Conservation (phyloP, 1,140 invertebrate species). For the Oncopodura yosiiana region DNA sequence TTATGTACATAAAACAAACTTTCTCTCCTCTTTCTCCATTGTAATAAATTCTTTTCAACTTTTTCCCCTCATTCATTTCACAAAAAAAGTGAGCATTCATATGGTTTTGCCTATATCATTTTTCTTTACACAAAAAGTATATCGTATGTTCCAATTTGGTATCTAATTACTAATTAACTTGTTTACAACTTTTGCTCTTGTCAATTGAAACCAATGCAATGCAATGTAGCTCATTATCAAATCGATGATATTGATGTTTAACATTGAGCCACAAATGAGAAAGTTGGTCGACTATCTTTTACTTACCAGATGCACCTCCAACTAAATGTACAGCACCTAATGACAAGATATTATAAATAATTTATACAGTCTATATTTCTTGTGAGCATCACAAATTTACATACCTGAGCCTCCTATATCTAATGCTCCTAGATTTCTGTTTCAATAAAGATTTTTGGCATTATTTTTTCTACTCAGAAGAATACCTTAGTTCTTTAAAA, state of each 20-base stretch:
- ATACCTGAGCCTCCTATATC: slow-evolving; percentile 61
- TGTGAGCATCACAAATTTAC: too few relatives aligned
- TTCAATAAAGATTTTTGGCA: too few relatives aligned
- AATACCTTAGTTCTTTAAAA: too few relatives aligned
- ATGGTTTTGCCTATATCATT: neutral
- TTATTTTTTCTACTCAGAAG: too few relatives aligned
- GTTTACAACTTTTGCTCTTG: neutral
- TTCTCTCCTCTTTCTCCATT: too few relatives aligned
- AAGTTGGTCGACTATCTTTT: too few relatives aligned
- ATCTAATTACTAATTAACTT: neutral
- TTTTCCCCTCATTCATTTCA: too few relatives aligned
- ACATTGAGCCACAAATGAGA: slow-evolving; percentile 2
- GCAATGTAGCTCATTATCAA: neutral
- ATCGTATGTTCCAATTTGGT: neutral
- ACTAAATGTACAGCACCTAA: slow-evolving; percentile 84
- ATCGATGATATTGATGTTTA: too few relatives aligned
- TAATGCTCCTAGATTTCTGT: slow-evolving; percentile 43
- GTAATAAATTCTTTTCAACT: too few relatives aligned
- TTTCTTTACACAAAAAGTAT: neutral
- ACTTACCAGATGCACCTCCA: slow-evolving; percentile 51
- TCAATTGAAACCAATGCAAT: neutral
- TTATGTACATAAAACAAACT: too few relatives aligned
- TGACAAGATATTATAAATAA: too few relatives aligned
- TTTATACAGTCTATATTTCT: slow-evolving; percentile 78
- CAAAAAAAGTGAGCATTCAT: too few relatives aligned